Percentiles rank a stretch among this genome's conserved stretches.
Conservation (phyloP, 2,888 invertebrate genomes). For the Biston stratarius region DNA sequence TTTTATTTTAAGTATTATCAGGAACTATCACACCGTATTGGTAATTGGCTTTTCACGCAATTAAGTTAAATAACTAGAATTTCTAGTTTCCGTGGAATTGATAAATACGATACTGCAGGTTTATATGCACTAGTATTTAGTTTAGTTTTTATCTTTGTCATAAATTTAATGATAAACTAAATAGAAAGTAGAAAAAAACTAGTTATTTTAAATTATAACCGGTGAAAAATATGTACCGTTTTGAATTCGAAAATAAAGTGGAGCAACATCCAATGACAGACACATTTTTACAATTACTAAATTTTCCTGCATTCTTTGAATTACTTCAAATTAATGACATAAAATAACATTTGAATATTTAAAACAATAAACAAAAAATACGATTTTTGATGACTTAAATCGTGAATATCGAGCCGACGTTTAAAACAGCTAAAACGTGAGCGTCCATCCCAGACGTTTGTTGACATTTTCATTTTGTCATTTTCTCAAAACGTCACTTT, state of each 20-base stretch:
- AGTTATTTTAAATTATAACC: background rate
- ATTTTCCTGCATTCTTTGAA: too few relatives aligned
- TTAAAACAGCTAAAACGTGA: too few relatives aligned
- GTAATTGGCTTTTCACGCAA: constrained; percentile 15
- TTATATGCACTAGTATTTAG: constrained; percentile 11
- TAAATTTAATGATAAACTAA: constrained; percentile 18
- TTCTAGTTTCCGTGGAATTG: constrained; percentile 10
- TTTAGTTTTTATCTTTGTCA: constrained; percentile 21
- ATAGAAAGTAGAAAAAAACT: constrained; percentile 6
- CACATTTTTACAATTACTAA: too few relatives aligned
- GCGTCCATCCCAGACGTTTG: too few relatives aligned
- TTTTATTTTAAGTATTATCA: constrained; percentile 5
- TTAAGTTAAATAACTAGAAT: constrained; percentile 20
- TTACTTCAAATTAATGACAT: too few relatives aligned
- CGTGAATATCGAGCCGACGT: too few relatives aligned
- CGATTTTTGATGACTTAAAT: too few relatives aligned
- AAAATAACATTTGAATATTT: too few relatives aligned
- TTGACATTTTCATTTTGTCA: too few relatives aligned
- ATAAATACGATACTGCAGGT: constrained; percentile 15
- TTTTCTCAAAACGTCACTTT: too few relatives aligned
- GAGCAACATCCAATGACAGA: background rate
- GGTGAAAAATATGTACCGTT: background rate
- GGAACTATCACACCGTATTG: background rate
- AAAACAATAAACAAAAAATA: too few relatives aligned
- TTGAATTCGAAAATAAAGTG: background rate